Conservation (phyloP, 2,888 invertebrate genomes). For the Cantharis rufa region DNA sequence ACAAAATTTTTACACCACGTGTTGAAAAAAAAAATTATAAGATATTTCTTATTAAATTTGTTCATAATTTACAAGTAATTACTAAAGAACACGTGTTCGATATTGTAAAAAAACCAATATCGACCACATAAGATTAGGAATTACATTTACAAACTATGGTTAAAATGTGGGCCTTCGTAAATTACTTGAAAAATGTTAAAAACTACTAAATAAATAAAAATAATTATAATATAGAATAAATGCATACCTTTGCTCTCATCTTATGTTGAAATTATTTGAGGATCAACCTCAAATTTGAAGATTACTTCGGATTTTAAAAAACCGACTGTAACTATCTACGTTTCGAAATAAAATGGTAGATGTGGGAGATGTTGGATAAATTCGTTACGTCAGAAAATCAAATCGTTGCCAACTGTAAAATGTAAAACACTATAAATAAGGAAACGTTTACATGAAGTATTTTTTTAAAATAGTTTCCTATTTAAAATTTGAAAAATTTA, state of each 20-base stretch:
- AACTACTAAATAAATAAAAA: background rate
- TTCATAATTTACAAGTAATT: background rate
- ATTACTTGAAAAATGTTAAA: background rate
- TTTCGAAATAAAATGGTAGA: background rate
- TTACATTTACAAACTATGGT: background rate
- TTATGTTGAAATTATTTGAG: background rate
- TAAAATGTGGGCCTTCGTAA: background rate
- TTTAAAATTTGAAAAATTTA: too few species aligned
- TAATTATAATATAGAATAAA: background rate
- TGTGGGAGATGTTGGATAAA: background rate
- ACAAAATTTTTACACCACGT: background rate
- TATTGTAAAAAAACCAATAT: background rate
- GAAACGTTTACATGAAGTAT: background rate
- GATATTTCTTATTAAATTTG: background rate
- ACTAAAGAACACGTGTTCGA: background rate
- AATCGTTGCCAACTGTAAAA: background rate
- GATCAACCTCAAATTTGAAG: background rate
- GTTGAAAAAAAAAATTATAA: background rate
- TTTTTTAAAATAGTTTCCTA: too few species aligned
- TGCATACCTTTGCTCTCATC: background rate
- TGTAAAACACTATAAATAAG: background rate
- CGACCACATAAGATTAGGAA: background rate
- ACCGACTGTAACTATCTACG: background rate
- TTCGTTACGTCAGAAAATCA: background rate
- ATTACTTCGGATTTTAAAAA: background rate